phyloP scores from a whole-genome alignment of 2,888 invertebrate genomes.

The Lasioglossum oenotherae region DNA sequence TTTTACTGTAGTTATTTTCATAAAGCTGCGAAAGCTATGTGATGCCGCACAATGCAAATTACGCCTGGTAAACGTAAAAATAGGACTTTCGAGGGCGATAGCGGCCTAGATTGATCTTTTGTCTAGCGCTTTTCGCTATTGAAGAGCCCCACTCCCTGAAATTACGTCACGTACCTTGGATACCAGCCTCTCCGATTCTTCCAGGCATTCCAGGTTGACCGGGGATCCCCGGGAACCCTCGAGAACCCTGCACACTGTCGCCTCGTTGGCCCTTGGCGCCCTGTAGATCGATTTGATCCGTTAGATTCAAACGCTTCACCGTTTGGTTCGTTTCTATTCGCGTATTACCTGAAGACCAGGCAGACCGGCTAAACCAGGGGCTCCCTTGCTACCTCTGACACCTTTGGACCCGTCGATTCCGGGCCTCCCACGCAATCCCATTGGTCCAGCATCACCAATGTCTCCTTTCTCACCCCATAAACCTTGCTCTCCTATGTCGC shows the following conservation, averaged over 20 bases:
- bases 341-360: conserved; percentile 83
- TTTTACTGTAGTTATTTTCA: no score
- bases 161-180: conserved; percentile 69
- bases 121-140: no score
- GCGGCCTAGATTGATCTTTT: no score
- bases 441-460: conserved; percentile 82
- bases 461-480: conserved; percentile 80
- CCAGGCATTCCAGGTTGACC: conserved; percentile 86
- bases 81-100: no score
- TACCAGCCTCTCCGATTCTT: conserved; percentile 77
- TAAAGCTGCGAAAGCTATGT: no score
- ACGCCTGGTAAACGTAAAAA: no score
- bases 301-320: not conserved
- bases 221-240: conserved; percentile 86
- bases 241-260: conserved; percentile 85
- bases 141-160: no score
- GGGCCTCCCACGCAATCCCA: conserved; percentile 77
- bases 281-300: conserved; percentile 54
- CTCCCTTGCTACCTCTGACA: conserved; percentile 84
- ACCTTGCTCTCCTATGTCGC: conserved; percentile 87
- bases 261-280: conserved; percentile 84
- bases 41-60: no score
- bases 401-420: conserved; percentile 82
- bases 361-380: conserved; percentile 85
- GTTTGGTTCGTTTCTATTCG: not conserved